Evolutionary conservation across 2,888 invertebrate species (phyloP).

Genomic region (Coelogynopora nodosa): DNA sequence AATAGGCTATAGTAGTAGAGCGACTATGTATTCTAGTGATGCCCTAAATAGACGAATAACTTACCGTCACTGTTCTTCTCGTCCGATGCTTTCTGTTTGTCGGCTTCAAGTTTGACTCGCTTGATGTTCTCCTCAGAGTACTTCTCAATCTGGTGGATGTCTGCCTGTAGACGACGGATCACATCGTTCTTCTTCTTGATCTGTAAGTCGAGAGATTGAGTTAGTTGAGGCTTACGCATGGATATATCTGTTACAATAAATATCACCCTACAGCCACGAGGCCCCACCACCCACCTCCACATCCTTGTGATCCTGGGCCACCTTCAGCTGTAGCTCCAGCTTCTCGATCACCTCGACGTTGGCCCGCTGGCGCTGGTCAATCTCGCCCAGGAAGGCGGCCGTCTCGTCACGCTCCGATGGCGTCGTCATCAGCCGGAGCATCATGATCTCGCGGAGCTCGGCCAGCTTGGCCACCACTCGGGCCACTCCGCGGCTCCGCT

Average conservation of each 20-base stretch:
- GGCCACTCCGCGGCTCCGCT: slow-evolving; percentile 20
- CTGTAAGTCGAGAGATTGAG: slow-evolving; percentile 51
- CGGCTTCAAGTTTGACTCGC: slow-evolving; percentile 58
- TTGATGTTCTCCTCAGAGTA: slow-evolving; percentile 59
- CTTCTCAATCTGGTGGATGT: slow-evolving; percentile 60
- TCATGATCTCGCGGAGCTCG: slow-evolving; percentile 55
- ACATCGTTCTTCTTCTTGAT: slow-evolving; percentile 59
- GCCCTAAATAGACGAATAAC: background rate
- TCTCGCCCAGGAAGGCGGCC: slow-evolving; percentile 56
- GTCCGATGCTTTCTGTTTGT: slow-evolving; percentile 59
- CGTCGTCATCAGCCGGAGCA: slow-evolving; percentile 58
- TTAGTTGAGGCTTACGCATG: too few species aligned
- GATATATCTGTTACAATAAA: too few species aligned
- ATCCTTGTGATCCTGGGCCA: slow-evolving; percentile 58
- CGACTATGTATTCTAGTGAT: too few species aligned
- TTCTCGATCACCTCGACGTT: slow-evolving; percentile 58
- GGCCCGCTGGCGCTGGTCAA: slow-evolving; percentile 55
- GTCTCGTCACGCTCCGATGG: slow-evolving; percentile 59
- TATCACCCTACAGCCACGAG: too few species aligned
- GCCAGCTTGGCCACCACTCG: slow-evolving; percentile 39
- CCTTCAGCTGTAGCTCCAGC: slow-evolving; percentile 56
- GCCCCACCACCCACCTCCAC: slow-evolving; percentile 57
- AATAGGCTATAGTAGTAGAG: too few species aligned
- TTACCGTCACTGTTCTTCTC: slow-evolving; percentile 59
- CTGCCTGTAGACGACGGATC: slow-evolving; percentile 56